A percentile compares a stretch with the other conserved stretches of the same genome.
Conservation (phyloP, 1,140 invertebrate genomes). For the Potamilus streckersoni region DNA sequence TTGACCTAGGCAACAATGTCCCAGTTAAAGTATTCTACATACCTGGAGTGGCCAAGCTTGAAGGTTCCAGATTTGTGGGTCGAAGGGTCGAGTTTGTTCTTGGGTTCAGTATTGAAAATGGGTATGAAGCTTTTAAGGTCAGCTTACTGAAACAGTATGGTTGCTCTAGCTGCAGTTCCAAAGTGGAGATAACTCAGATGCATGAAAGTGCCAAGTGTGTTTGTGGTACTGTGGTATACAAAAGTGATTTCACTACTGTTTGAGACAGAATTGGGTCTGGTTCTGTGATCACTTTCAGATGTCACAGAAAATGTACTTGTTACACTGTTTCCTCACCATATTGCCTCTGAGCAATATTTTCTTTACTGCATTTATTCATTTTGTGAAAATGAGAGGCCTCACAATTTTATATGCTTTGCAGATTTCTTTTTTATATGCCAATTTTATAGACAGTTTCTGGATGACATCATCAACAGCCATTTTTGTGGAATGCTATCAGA, state of each 20-base stretch:
- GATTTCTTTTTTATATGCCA: too few species aligned
- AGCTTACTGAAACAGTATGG: conserved; percentile 13
- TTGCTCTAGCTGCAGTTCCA: conserved; percentile 3
- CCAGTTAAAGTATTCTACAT: conserved; percentile 36
- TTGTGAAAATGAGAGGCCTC: too few species aligned
- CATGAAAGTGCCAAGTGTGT: not conserved
- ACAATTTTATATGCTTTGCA: too few species aligned
- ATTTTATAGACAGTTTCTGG: too few species aligned
- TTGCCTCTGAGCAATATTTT: too few species aligned
- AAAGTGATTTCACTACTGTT: conserved; percentile 1
- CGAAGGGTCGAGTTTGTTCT: conserved; percentile 38
- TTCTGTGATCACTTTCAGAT: too few species aligned
- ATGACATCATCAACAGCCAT: too few species aligned
- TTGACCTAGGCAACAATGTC: conserved; percentile 32
- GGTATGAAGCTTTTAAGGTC: conserved; percentile 44
- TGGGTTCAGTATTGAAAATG: conserved; percentile 33
- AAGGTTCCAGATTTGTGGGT: conserved; percentile 18
- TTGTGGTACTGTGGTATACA: conserved; percentile 6
- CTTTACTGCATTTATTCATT: too few species aligned
- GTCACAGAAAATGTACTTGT: too few species aligned
- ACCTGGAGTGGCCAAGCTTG: conserved; percentile 24
- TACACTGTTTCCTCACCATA: too few species aligned
- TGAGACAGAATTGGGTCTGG: too few species aligned
- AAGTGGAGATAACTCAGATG: conserved; percentile 8
- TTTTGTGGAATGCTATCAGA: too few species aligned